phyloP scores from a whole-genome alignment of 2,888 invertebrate genomes.

The Chrysodeixis includens region DNA sequence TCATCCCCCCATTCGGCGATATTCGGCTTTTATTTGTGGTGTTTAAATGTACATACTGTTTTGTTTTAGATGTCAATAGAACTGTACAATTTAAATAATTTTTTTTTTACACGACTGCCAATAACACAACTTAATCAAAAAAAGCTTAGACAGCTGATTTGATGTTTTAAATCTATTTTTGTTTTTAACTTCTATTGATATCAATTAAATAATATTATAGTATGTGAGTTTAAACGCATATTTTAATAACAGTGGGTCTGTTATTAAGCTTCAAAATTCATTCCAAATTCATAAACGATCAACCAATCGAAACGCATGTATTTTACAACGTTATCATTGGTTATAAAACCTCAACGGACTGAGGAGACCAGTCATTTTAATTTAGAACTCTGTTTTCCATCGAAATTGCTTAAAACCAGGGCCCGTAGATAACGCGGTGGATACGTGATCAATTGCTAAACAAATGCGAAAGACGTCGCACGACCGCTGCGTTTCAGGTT shows the following conservation, averaged over 20 bases:
- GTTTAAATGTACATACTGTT: conserved; percentile 42
- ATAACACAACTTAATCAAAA: no score
- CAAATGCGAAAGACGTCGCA: no score
- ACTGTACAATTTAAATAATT: no score
- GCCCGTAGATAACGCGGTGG: no score
- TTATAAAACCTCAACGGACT: conserved; percentile 11
- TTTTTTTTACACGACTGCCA: neutral
- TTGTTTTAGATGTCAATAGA: no score
- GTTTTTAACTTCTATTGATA: neutral
- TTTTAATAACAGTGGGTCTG: conserved; percentile 25
- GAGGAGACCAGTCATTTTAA: conserved; percentile 11
- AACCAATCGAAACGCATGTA: neutral
- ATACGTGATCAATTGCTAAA: no score
- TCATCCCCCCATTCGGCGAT: conserved; percentile 39
- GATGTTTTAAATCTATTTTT: no score
- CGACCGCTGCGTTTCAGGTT: no score
- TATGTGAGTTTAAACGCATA: conserved; percentile 29
- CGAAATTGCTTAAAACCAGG: no score
- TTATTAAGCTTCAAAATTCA: conserved; percentile 43
- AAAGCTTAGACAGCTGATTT: no score
- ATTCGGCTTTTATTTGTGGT: conserved; percentile 26
- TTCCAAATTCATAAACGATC: conserved; percentile 42
- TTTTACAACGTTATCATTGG: conserved; percentile 17
- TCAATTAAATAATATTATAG: neutral
- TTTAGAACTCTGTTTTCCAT: neutral